Percentiles rank a stretch among this genome's conserved stretches.
Conservation (phyloP, 2,797 vertebrate species). For the Catostomus latipinnis region DNA sequence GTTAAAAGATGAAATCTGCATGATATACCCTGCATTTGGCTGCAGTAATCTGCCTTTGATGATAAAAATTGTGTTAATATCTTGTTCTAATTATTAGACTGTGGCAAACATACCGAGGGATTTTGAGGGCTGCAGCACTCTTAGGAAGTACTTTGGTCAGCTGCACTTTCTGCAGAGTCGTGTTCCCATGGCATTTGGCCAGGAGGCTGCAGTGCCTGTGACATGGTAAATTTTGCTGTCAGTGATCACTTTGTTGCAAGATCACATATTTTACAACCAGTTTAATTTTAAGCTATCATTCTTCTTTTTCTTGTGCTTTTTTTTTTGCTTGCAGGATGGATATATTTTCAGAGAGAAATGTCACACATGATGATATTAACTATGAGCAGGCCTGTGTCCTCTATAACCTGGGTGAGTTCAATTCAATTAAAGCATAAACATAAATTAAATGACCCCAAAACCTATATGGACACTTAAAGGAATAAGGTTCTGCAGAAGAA, state of each 20-base stretch:
- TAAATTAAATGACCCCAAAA: no score
- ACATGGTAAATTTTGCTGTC: slow-evolving; percentile 75
- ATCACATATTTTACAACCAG: neutral
- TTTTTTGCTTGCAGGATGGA: slow-evolving; percentile 76
- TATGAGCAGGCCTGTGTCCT: slow-evolving; percentile 87
- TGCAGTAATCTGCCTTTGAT: neutral
- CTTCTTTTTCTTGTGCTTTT: neutral
- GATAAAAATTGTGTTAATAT: neutral
- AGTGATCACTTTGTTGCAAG: neutral
- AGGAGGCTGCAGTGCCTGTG: slow-evolving; percentile 80
- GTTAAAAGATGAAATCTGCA: neutral
- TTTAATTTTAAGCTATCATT: no score
- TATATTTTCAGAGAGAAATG: slow-evolving; percentile 83
- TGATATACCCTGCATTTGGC: neutral
- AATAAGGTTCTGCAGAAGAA: no score
- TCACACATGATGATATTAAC: slow-evolving; percentile 84
- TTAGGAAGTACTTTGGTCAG: slow-evolving; percentile 85
- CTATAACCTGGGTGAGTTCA: slow-evolving; percentile 84
- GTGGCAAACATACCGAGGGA: slow-evolving; percentile 77
- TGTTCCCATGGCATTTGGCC: slow-evolving; percentile 81
- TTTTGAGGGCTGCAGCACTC: slow-evolving; percentile 84
- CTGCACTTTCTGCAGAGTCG: slow-evolving; percentile 87
- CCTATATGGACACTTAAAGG: no score
- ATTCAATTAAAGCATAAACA: neutral
- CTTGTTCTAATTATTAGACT: slow-evolving; percentile 20